Conservation (phyloP, 2,888 invertebrate species). For the Platynereis dumerilii region DNA sequence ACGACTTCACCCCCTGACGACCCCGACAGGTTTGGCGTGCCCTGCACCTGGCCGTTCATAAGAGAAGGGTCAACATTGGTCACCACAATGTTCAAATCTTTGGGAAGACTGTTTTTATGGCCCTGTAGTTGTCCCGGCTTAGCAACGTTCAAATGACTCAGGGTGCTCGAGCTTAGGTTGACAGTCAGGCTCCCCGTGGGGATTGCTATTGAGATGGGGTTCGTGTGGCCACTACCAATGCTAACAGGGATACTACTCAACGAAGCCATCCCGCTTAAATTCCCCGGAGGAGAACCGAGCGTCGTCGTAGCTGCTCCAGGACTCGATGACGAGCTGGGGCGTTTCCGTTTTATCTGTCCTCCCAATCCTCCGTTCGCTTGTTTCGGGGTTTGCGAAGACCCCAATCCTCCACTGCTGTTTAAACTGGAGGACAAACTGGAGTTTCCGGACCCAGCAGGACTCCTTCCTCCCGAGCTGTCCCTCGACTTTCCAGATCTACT, state of each 20-base stretch:
- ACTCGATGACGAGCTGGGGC: conserved; percentile 13
- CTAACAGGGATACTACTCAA: conserved; percentile 8
- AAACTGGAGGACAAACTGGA: background rate
- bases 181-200: conserved; percentile 18
- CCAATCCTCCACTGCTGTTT: conserved; percentile 8
- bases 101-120: conserved; percentile 17
- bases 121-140: background rate
- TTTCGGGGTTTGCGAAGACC: background rate
- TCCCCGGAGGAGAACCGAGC: background rate
- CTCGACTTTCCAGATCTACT: conserved; percentile 15
- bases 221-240: background rate
- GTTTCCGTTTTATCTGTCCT: conserved; percentile 14
- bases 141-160: conserved; percentile 12
- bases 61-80: conserved; percentile 16
- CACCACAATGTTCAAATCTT: conserved; percentile 21
- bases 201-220: conserved; percentile 24
- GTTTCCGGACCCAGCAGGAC: conserved; percentile 2
- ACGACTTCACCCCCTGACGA: conserved; percentile 18
- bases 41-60: conserved; percentile 23
- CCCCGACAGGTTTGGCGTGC: conserved; percentile 7
- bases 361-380: conserved; percentile 2
- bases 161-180: conserved; percentile 10
- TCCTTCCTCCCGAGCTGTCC: conserved; percentile 2
- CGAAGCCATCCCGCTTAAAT: too few relatives aligned
- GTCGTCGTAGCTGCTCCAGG: conserved; percentile 8